Percentiles rank a stretch among this genome's conserved stretches.
These are phyloP conservation scores for Chrysotoxum bicinctum DNA, from an alignment of 2,888 invertebrate genomes.

Conservation along the genomic window DNA sequence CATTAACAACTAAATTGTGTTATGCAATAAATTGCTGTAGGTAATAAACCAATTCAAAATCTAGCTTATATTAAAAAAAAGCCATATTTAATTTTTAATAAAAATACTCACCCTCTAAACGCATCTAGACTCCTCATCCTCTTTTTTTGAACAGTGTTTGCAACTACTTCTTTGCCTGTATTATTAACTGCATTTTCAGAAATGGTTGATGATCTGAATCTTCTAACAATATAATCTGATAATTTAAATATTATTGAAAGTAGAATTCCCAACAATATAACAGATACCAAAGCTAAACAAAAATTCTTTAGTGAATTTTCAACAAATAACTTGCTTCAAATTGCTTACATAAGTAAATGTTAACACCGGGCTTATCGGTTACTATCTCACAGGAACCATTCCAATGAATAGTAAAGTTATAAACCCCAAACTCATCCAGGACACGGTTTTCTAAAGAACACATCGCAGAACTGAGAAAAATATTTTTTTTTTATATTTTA, in stretches of 20 bases:
- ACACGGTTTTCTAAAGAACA: constrained; percentile 83
- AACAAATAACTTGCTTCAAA: background rate
- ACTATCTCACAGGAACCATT: constrained; percentile 83
- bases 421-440: constrained; percentile 87
- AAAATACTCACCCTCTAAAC: constrained; percentile 88
- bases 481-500: no score
- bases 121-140: constrained; percentile 88
- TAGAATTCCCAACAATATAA: constrained; percentile 77
- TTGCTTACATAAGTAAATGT: constrained; percentile 84
- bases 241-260: constrained; percentile 74
- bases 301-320: background rate
- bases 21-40: no score
- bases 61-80: no score
- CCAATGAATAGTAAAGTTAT: constrained; percentile 83
- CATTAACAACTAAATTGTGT: no score
- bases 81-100: no score
- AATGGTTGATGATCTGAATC: constrained; percentile 74
- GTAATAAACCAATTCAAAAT: no score
- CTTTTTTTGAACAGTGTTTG: constrained; percentile 78
- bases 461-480: constrained; percentile 82
- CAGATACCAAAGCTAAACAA: constrained; percentile 76
- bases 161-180: constrained; percentile 36
- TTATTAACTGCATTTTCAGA: constrained; percentile 64
- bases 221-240: constrained; percentile 74
- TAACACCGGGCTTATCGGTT: constrained; percentile 86